A percentile compares a stretch with the other conserved stretches of the same genome.
Conservation (phyloP, 2,888 invertebrate species). For the Acronicta psi region DNA sequence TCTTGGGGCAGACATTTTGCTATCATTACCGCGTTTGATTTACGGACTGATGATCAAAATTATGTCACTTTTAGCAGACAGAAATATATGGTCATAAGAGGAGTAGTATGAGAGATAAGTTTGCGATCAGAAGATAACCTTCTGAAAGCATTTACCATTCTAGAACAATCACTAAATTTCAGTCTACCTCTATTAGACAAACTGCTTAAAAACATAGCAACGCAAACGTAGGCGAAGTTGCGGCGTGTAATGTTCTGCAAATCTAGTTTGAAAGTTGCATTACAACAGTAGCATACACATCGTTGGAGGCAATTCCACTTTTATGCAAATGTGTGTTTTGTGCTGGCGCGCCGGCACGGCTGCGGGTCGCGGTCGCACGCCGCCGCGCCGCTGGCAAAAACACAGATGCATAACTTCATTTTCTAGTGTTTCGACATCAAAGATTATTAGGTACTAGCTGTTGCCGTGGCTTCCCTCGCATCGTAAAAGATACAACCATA, state of each 20-base stretch:
- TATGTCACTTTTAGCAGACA: too few species aligned
- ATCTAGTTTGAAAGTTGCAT: constrained; percentile 71
- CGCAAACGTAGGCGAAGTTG: constrained; percentile 27
- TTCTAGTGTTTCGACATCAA: constrained; percentile 12
- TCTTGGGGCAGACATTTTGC: too few species aligned
- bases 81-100: too few species aligned
- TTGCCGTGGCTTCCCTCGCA: too few species aligned
- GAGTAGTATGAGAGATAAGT: too few species aligned
- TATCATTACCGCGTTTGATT: too few species aligned
- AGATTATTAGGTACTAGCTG: too few species aligned
- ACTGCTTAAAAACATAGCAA: constrained; percentile 46
- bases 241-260: constrained; percentile 56
- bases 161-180: background rate
- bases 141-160: too few species aligned
- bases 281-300: constrained; percentile 65
- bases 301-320: constrained; percentile 73
- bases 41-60: too few species aligned
- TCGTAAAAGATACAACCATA: too few species aligned
- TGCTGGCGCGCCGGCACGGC: constrained; percentile 22
- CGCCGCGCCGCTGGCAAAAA: constrained; percentile 43
- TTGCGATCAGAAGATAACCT: too few species aligned
- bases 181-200: constrained; percentile 12
- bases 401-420: constrained; percentile 31
- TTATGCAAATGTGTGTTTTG: constrained; percentile 77
- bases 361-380: constrained; percentile 18